Percentiles rank a stretch among this genome's conserved stretches.
Conservation (phyloP, 2,113 vertebrate species). For the Formicarius rufipectus region DNA sequence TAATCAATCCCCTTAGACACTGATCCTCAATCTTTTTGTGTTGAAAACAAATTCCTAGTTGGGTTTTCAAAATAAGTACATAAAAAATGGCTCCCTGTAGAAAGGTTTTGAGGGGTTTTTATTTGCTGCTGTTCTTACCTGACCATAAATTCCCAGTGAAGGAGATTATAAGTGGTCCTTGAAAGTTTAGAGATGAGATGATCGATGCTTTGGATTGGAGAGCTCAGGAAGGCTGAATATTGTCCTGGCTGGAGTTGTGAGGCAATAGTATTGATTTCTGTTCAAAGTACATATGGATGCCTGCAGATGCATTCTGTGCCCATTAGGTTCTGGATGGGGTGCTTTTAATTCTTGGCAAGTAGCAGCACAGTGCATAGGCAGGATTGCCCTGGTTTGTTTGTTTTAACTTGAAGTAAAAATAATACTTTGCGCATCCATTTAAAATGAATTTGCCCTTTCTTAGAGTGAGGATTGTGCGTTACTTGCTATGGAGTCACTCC, state of each 20-base stretch:
- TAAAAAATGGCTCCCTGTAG: background rate
- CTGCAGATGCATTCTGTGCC: constrained; percentile 1
- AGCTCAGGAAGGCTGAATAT: constrained; percentile 3
- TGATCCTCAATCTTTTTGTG: background rate
- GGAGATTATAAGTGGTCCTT: background rate
- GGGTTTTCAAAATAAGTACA: background rate
- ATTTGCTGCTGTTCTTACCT: background rate
- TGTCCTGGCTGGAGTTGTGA: constrained; percentile 13
- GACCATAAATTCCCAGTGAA: background rate
- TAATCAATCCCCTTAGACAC: background rate
- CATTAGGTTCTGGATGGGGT: constrained; percentile 19
- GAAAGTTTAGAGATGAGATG: constrained; percentile 6
- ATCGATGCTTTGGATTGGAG: background rate
- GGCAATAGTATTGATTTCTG: constrained; percentile 53
- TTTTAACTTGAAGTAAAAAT: constrained; percentile 3
- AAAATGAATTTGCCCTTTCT: constrained; percentile 66
- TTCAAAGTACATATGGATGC: background rate
- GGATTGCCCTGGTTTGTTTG: background rate
- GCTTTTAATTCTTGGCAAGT: constrained; percentile 63
- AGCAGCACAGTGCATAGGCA: constrained; percentile 6
- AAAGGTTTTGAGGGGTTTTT: background rate
- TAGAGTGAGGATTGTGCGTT: background rate
- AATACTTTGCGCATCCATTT: constrained; percentile 29
- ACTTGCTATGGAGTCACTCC: constrained; percentile 42
- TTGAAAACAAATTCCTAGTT: background rate